Conservation (phyloP, 2,888 invertebrate genomes). For the Agrilus biguttatus region DNA sequence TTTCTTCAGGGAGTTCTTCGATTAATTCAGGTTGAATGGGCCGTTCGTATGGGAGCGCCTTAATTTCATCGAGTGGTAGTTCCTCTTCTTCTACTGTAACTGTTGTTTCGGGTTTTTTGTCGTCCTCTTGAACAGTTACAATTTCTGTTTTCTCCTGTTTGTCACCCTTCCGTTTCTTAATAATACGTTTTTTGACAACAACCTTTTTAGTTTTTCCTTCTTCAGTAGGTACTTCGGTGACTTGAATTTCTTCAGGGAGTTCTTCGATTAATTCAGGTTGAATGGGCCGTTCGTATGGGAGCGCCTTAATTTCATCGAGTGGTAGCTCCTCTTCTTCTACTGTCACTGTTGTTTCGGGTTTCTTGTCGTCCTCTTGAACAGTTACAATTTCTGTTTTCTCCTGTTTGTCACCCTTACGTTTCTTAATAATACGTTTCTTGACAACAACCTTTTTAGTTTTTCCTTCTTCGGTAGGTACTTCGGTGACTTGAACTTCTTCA, state of each 20-base stretch:
- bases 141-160: constrained; percentile 34
- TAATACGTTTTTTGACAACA: constrained; percentile 30
- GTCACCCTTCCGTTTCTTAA: constrained; percentile 31
- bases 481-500: constrained; percentile 16
- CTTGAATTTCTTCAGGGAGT: constrained; percentile 13
- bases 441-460: constrained; percentile 18
- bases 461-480: constrained; percentile 15
- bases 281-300: constrained; percentile 12
- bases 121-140: constrained; percentile 28
- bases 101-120: constrained; percentile 23
- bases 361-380: constrained; percentile 9
- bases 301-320: constrained; percentile 13
- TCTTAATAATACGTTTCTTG: constrained; percentile 14
- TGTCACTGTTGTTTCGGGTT: constrained; percentile 11
- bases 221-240: constrained; percentile 15
- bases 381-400: constrained; percentile 25
- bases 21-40: constrained; percentile 2
- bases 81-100: constrained; percentile 21
- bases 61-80: constrained; percentile 17
- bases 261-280: constrained; percentile 12
- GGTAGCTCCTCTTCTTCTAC: constrained; percentile 6
- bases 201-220: constrained; percentile 9
- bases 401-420: constrained; percentile 20
- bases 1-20: constrained; percentile 21
- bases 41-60: constrained; percentile 18